Conservation (phyloP, 2,113 vertebrate genomes). For the Gavia stellata region DNA sequence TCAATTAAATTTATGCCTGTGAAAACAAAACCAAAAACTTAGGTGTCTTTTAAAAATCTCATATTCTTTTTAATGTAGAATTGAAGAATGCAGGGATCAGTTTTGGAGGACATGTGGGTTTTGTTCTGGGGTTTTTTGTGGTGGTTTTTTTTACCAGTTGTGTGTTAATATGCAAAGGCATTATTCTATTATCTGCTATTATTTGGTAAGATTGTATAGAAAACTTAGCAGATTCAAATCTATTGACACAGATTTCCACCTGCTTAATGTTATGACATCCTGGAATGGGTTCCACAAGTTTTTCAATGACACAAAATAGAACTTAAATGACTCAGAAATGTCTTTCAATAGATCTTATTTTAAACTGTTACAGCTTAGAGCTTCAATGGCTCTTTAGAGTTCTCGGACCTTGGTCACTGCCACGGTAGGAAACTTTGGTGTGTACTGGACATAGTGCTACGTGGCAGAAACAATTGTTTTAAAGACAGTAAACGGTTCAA, state of each 20-base stretch:
- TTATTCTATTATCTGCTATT: background rate
- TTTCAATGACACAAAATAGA: background rate
- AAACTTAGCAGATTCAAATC: background rate
- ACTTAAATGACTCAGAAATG: background rate
- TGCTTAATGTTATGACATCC: background rate
- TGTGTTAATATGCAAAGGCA: background rate
- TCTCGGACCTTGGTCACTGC: background rate
- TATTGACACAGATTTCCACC: background rate
- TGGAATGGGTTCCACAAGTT: background rate
- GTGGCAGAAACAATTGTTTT: background rate
- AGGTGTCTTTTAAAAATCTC: background rate
- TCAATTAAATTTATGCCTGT: background rate
- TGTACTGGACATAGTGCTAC: background rate
- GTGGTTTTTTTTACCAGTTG: background rate
- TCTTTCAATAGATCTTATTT: background rate
- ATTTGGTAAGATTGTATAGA: background rate
- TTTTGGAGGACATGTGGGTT: accelerated
- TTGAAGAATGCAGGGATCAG: background rate
- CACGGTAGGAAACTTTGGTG: background rate
- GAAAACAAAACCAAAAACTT: background rate
- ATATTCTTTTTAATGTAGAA: background rate
- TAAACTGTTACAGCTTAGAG: background rate
- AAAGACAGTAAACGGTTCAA: background rate
- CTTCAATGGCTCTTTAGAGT: background rate
- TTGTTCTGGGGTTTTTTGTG: background rate